Evolutionary conservation across 2,113 vertebrate genomes (phyloP).

Genomic region (Forbesichthys agassizii): DNA sequence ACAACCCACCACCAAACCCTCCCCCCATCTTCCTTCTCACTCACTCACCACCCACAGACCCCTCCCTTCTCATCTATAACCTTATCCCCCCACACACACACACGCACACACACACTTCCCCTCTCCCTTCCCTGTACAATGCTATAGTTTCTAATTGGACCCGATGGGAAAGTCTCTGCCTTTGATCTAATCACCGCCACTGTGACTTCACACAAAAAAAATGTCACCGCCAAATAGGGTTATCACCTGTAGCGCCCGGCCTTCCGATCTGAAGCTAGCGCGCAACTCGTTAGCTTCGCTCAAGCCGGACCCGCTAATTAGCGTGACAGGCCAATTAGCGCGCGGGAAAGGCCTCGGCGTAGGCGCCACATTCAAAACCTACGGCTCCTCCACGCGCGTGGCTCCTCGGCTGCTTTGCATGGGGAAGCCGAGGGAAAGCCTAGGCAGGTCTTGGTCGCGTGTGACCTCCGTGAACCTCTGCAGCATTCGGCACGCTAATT

Average conservation of each 20-base stretch:
- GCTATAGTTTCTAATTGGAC: slow-evolving; percentile 98
- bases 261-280: slow-evolving; percentile 88
- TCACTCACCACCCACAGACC: slow-evolving; percentile 17
- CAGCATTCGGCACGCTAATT: slow-evolving; percentile 26
- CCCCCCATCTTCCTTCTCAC: background rate
- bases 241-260: slow-evolving; percentile 98
- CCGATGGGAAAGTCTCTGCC: slow-evolving; percentile 92
- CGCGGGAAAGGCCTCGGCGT: slow-evolving; percentile 73
- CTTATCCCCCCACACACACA: slow-evolving; percentile 33
- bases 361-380: slow-evolving; percentile 76
- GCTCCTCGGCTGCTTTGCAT: slow-evolving; percentile 18
- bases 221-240: slow-evolving; percentile 98
- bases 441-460: no score
- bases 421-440: no score
- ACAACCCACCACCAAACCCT: background rate
- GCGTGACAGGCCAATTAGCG: slow-evolving; percentile 87
- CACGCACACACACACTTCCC: slow-evolving; percentile 40
- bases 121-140: slow-evolving; percentile 78
- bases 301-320: slow-evolving; percentile 95
- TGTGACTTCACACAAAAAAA: slow-evolving; percentile 98
- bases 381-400: slow-evolving; percentile 65
- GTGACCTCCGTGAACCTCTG: no score
- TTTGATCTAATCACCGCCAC: slow-evolving; percentile 98
- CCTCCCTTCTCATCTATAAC: slow-evolving; percentile 6
- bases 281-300: slow-evolving; percentile 94